These are phyloP conservation scores for Florisuga fusca DNA, from an alignment of 2,797 vertebrate species.

Conservation along the genomic window DNA sequence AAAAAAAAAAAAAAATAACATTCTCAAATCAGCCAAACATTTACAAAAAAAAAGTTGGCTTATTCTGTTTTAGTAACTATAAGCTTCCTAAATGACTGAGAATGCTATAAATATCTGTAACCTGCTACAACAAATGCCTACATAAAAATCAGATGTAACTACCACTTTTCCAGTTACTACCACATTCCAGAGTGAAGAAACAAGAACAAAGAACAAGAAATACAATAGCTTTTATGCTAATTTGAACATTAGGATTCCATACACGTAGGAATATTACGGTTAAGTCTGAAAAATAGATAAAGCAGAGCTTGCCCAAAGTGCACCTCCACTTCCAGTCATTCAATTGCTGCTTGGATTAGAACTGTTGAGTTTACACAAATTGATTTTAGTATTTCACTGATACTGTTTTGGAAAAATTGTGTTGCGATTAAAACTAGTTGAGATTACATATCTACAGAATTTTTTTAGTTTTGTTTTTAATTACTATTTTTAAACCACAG, in stretches of 20 bases:
- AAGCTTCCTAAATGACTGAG: constrained; percentile 24
- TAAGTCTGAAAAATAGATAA: neutral
- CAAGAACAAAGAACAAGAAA: neutral
- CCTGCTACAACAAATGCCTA: neutral
- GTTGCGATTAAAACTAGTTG: neutral
- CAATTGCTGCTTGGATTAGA: neutral
- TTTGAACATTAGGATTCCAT: neutral
- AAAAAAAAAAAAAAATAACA: constrained; percentile 42
- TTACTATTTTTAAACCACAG: neutral
- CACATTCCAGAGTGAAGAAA: neutral
- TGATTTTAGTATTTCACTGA: neutral
- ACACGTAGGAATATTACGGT: neutral
- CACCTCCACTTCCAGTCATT: neutral
- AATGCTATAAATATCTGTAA: neutral
- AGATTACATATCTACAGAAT: neutral
- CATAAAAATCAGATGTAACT: neutral
- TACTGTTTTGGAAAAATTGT: neutral
- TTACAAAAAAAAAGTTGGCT: constrained; percentile 4
- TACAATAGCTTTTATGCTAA: neutral
- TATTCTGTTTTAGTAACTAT: constrained; percentile 44
- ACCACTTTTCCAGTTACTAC: neutral
- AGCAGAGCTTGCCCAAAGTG: neutral
- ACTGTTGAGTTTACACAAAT: neutral
- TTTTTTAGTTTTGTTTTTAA: neutral
- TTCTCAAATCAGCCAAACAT: constrained; percentile 31